Evolutionary conservation across 2,797 vertebrate species (phyloP).

Genomic region (Epinephelus malabaricus): DNA sequence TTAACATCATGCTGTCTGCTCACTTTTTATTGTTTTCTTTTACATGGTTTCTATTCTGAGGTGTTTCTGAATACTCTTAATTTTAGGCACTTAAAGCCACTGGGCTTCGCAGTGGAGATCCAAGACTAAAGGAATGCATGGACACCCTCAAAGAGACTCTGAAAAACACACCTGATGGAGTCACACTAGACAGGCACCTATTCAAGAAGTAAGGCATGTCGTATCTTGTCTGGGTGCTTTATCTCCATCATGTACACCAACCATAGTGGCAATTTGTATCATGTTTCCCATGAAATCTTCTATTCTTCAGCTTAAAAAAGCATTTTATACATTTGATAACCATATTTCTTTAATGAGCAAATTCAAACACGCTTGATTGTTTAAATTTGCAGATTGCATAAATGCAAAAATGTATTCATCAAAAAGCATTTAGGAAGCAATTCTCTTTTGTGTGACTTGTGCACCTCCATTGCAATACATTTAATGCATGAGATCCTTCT

Average conservation of each 20-base stretch:
- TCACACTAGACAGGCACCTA: slow-evolving; percentile 95
- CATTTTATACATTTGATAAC: slow-evolving; percentile 10
- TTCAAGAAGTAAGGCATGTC: slow-evolving; percentile 93
- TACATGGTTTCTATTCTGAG: neutral
- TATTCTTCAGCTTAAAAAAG: neutral
- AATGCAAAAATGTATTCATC: slow-evolving; percentile 15
- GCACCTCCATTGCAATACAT: neutral
- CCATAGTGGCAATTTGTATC: neutral
- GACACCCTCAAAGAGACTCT: slow-evolving; percentile 95
- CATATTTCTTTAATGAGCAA: slow-evolving; percentile 21
- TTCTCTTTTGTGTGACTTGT: neutral
- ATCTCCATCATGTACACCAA: neutral
- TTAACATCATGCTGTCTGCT: neutral
- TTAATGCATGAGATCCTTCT: neutral
- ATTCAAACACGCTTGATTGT: slow-evolving; percentile 27
- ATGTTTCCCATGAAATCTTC: neutral
- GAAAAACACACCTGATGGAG: slow-evolving; percentile 93
- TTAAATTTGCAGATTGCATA: slow-evolving; percentile 14
- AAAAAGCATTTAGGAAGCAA: slow-evolving; percentile 4
- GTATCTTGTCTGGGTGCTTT: neutral
- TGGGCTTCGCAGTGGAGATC: slow-evolving; percentile 95
- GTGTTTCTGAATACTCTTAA: slow-evolving; percentile 3
- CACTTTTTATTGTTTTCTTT: neutral
- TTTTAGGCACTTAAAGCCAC: slow-evolving; percentile 95
- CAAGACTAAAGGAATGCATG: slow-evolving; percentile 98